Conservation (phyloP, 2,113 vertebrate genomes). For the Muntiacus reevesi region DNA sequence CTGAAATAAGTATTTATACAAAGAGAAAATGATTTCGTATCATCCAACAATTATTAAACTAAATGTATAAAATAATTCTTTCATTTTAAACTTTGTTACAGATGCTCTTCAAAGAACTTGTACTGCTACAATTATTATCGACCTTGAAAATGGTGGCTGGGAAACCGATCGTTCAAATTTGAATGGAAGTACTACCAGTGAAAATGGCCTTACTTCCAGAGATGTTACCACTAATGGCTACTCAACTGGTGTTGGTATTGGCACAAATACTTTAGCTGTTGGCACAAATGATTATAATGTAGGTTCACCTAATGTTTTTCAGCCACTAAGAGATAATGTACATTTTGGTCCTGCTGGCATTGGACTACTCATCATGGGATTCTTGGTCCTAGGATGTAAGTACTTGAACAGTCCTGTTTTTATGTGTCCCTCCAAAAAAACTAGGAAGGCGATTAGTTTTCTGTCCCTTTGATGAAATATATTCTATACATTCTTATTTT, state of each 20-base stretch:
- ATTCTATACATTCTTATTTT: background rate
- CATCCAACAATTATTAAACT: background rate
- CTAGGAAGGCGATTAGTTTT: background rate
- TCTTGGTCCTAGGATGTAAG: constrained; percentile 82
- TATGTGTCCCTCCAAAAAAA: too few relatives aligned
- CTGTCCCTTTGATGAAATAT: background rate
- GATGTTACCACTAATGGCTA: background rate
- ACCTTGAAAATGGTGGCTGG: background rate
- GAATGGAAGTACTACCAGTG: fast-evolving
- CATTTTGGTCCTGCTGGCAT: constrained; percentile 78
- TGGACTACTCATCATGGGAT: constrained; percentile 75
- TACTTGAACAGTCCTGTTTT: background rate
- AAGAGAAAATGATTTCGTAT: background rate
- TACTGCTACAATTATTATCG: constrained; percentile 60
- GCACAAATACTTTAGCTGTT: fast-evolving
- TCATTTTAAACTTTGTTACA: constrained; percentile 37
- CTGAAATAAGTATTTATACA: background rate
- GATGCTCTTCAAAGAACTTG: constrained; percentile 67
- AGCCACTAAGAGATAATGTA: background rate
- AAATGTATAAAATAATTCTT: background rate
- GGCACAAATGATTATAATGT: fast-evolving
- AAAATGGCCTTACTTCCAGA: fast-evolving
- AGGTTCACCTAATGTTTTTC: fast-evolving
- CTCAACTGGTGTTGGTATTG: fast-evolving
- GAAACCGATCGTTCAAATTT: fast-evolving